Conservation (phyloP, 64 coral and sea anemone species). For the Stichodactyla helianthus region DNA sequence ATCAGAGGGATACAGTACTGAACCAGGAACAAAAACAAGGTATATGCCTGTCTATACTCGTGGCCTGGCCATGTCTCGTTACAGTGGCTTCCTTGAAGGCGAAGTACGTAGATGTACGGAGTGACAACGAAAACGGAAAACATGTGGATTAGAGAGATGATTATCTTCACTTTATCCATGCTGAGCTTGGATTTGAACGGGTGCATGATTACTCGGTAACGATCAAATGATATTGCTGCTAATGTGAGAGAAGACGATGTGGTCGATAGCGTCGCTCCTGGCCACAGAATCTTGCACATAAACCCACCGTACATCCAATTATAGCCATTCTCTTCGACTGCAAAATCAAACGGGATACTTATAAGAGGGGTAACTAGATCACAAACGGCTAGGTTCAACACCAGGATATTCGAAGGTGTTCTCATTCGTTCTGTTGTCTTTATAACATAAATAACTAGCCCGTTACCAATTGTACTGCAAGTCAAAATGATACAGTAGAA, state of each 20-base stretch:
- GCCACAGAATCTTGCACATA: slow-evolving; percentile 48
- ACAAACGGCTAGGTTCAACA: slow-evolving; percentile 48
- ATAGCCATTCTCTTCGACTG: slow-evolving; percentile 49
- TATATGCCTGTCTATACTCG: slow-evolving; percentile 35
- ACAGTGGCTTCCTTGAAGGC: slow-evolving; percentile 14
- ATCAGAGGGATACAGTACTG: slow-evolving; percentile 48
- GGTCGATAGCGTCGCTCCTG: slow-evolving; percentile 35
- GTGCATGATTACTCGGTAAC: slow-evolving; percentile 57
- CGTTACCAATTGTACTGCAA: slow-evolving; percentile 34
- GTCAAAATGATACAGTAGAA: slow-evolving; percentile 38
- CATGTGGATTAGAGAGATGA: slow-evolving; percentile 26
- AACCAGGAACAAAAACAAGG: slow-evolving; percentile 21
- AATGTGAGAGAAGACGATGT: slow-evolving; percentile 44
- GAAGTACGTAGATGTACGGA: slow-evolving; percentile 28
- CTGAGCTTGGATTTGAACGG: slow-evolving; percentile 42
- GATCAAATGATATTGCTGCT: slow-evolving; percentile 47
- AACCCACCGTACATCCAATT: slow-evolving; percentile 39
- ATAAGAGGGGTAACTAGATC: slow-evolving; percentile 36
- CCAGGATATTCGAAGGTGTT: slow-evolving; percentile 34
- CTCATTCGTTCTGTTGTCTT: slow-evolving; percentile 40
- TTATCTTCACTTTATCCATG: slow-evolving; percentile 27
- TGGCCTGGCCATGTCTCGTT: slow-evolving; percentile 29
- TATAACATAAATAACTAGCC: slow-evolving; percentile 29
- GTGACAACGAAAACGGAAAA: slow-evolving; percentile 19
- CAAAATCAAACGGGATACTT: slow-evolving; percentile 52